These are phyloP conservation scores for Epirrhoe alternata DNA, from an alignment of 2,888 invertebrate genomes.

Conservation along the genomic window DNA sequence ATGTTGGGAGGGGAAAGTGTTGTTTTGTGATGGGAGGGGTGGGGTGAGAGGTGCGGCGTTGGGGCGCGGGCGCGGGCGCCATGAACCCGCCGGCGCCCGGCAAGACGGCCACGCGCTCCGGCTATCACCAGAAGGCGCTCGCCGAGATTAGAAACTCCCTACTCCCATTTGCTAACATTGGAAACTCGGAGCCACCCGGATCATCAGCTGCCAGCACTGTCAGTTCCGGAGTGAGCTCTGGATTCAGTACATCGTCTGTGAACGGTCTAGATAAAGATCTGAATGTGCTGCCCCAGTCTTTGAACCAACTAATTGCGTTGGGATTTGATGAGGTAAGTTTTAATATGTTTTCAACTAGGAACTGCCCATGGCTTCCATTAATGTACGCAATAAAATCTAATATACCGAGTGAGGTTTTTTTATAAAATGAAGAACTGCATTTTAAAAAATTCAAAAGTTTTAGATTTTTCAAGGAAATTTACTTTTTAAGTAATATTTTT, in stretches of 20 bases:
- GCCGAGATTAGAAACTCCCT: constrained; percentile 94
- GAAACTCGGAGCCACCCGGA: constrained; percentile 86
- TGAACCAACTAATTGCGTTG: constrained; percentile 88
- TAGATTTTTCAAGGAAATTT: too few relatives aligned
- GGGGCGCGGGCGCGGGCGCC: constrained; percentile 84
- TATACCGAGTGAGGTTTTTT: too few relatives aligned
- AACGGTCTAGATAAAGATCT: constrained; percentile 87
- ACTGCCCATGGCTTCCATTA: too few relatives aligned
- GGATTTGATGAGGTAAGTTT: constrained; percentile 90
- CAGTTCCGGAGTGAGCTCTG: constrained; percentile 84
- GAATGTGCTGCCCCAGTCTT: constrained; percentile 86
- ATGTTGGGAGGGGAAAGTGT: constrained; percentile 64
- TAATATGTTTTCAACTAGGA: constrained; percentile 25
- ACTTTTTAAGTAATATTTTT: too few relatives aligned
- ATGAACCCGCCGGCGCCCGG: constrained; percentile 87
- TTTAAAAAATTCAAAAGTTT: too few relatives aligned
- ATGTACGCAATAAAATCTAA: too few relatives aligned
- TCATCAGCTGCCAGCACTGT: constrained; percentile 92
- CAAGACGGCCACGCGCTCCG: constrained; percentile 89
- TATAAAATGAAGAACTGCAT: too few relatives aligned
- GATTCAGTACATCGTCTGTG: constrained; percentile 85
- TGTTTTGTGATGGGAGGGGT: constrained; percentile 81
- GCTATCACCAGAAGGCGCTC: constrained; percentile 94
- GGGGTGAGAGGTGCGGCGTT: constrained; percentile 83
- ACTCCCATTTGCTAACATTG: constrained; percentile 91